Evolutionary conservation across 2,888 invertebrate genomes (phyloP).

Genomic region (Nymphalis polychloros): DNA sequence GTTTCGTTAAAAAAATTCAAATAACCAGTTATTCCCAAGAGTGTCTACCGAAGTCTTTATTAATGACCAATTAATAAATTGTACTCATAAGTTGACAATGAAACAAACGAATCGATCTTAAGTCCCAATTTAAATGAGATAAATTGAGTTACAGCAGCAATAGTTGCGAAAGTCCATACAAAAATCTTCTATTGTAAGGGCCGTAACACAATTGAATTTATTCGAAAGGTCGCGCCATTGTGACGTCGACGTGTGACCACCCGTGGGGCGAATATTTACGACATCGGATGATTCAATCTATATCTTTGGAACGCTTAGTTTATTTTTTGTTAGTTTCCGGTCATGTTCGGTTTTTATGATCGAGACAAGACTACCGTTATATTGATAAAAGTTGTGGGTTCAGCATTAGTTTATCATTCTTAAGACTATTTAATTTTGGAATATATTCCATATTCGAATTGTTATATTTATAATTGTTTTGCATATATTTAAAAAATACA

Average conservation of each 20-base stretch:
- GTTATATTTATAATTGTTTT: neutral
- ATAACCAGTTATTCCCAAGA: too few relatives aligned
- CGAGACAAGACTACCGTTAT: constrained; percentile 3
- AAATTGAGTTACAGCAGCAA: constrained; percentile 17
- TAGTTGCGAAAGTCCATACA: constrained; percentile 16
- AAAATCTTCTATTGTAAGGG: constrained; percentile 15
- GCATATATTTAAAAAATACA: too few relatives aligned
- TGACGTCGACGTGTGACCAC: constrained; percentile 45
- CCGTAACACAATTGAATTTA: constrained; percentile 19
- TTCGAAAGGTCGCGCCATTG: constrained; percentile 42
- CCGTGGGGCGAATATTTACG: constrained; percentile 45
- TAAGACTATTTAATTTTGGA: neutral
- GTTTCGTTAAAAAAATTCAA: too few relatives aligned
- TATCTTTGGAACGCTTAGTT: constrained; percentile 3
- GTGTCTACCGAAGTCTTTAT: too few relatives aligned
- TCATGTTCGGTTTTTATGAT: neutral
- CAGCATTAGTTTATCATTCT: too few relatives aligned
- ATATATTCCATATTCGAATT: neutral
- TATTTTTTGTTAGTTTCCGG: constrained; percentile 10
- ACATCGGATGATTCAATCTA: constrained; percentile 17
- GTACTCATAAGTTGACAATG: neutral
- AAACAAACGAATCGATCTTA: constrained; percentile 12
- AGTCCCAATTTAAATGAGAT: constrained; percentile 13
- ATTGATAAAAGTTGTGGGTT: neutral
- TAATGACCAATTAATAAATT: too few relatives aligned